Percentiles rank a stretch among this genome's conserved stretches.
Conservation (phyloP, 2,797 vertebrate genomes). For the Crocidura indochinensis region DNA sequence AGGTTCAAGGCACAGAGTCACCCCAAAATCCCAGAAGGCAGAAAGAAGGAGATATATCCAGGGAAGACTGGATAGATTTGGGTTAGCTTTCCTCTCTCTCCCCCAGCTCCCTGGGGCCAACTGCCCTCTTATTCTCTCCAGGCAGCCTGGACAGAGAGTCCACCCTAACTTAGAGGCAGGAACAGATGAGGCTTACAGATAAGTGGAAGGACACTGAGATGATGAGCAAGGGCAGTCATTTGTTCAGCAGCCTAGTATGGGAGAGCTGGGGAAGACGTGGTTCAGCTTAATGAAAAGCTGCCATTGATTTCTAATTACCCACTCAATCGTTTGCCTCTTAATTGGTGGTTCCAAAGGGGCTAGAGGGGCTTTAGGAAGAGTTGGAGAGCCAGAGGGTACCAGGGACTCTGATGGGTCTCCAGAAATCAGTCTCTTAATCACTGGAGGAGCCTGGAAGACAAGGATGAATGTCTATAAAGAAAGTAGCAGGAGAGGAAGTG, state of each 20-base stretch:
- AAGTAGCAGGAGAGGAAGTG: not conserved
- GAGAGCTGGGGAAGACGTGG: not conserved
- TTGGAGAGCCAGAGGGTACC: not conserved
- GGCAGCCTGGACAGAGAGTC: not conserved
- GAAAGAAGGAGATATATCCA: not conserved
- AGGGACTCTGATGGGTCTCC: not conserved
- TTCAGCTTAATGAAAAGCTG: constrained; percentile 51
- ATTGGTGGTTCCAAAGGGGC: constrained; percentile 7
- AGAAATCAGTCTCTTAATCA: not conserved
- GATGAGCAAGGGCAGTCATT: not conserved
- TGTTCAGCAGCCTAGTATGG: not conserved
- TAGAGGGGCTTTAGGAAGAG: not conserved
- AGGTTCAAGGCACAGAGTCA: too few relatives aligned
- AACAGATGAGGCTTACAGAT: too few relatives aligned
- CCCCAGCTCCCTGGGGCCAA: not conserved
- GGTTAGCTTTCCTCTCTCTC: not conserved
- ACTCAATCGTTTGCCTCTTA: constrained; percentile 1
- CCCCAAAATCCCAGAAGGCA: not conserved
- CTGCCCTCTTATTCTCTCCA: too few relatives aligned
- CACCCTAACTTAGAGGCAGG: not conserved
- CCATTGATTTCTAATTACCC: constrained; percentile 50
- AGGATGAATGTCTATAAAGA: not conserved
- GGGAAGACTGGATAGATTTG: not conserved
- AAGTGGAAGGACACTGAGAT: not conserved
- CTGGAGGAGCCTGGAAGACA: not conserved